phyloP scores from a whole-genome alignment of 2,797 vertebrate species.

The Sparidentex hasta region DNA sequence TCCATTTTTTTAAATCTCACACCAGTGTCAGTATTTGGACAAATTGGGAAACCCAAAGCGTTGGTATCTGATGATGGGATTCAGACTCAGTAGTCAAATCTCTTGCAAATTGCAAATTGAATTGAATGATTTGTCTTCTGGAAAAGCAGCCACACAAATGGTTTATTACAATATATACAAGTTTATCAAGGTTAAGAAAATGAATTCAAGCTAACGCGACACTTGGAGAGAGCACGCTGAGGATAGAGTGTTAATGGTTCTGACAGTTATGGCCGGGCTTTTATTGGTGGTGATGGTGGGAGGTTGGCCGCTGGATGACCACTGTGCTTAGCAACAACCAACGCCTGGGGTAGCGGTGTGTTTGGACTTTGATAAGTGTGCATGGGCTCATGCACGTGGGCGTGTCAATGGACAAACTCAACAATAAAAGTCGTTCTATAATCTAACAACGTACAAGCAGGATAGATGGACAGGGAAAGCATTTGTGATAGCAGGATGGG shows the following conservation, averaged over 20 bases:
- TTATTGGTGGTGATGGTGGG: slow-evolving; percentile 32
- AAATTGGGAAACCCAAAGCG: no score
- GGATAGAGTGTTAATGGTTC: slow-evolving; percentile 46
- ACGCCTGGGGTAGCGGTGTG: neutral
- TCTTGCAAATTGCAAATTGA: no score
- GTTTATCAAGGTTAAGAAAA: slow-evolving; percentile 51
- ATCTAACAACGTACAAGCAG: slow-evolving; percentile 36
- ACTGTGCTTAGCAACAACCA: slow-evolving; percentile 49
- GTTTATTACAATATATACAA: slow-evolving; percentile 25
- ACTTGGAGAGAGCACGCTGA: slow-evolving; percentile 28
- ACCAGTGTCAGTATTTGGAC: no score
- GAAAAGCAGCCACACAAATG: slow-evolving; percentile 22
- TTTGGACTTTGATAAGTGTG: slow-evolving; percentile 11
- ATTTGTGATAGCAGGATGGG: slow-evolving; percentile 53
- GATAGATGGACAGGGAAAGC: slow-evolving; percentile 56
- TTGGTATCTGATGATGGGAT: no score
- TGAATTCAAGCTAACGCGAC: slow-evolving; percentile 37
- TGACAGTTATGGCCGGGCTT: slow-evolving; percentile 37
- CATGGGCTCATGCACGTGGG: neutral
- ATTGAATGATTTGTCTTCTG: slow-evolving; percentile 12
- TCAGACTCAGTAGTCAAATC: no score
- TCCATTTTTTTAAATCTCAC: no score
- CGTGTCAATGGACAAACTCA: slow-evolving; percentile 13
- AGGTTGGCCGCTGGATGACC: slow-evolving; percentile 58
- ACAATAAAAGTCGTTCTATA: slow-evolving; percentile 42